Evolutionary conservation across 2,888 invertebrate species (phyloP).

Genomic region (Oasisia sp.): DNA sequence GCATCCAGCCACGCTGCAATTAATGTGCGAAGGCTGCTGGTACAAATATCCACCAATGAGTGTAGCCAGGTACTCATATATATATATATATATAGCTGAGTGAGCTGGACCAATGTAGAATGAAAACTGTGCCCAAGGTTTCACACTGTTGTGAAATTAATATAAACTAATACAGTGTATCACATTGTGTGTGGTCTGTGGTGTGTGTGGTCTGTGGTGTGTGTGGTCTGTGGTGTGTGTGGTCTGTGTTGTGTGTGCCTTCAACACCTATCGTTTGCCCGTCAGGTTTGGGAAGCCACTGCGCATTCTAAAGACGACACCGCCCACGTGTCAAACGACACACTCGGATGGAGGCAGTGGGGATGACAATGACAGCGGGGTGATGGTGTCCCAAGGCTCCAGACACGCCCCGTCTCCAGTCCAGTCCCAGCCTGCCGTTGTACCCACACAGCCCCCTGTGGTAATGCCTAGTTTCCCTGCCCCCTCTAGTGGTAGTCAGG

Average conservation of each 20-base stretch:
- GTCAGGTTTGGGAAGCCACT: not conserved
- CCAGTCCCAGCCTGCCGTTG: not conserved
- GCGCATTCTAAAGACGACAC: not conserved
- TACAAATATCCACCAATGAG: no score
- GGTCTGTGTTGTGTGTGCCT: not conserved
- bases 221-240: no score
- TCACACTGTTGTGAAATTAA: no score
- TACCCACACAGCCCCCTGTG: not conserved
- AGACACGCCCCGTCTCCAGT: not conserved
- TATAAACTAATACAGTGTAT: no score
- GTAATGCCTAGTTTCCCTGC: not conserved
- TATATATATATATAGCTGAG: no score
- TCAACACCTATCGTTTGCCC: not conserved
- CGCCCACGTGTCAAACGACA: not conserved
- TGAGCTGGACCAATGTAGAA: no score
- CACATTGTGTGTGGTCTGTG: no score
- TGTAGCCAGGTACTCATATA: no score
- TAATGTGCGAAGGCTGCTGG: no score
- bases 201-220: no score
- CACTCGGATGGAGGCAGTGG: not conserved
- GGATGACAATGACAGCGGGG: not conserved
- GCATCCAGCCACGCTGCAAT: no score
- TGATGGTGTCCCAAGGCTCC: not conserved
- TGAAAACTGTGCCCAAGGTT: no score
- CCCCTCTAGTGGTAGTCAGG: not conserved